Conservation (phyloP, 1,140 invertebrate species). For the Drosophila fuyamai region DNA sequence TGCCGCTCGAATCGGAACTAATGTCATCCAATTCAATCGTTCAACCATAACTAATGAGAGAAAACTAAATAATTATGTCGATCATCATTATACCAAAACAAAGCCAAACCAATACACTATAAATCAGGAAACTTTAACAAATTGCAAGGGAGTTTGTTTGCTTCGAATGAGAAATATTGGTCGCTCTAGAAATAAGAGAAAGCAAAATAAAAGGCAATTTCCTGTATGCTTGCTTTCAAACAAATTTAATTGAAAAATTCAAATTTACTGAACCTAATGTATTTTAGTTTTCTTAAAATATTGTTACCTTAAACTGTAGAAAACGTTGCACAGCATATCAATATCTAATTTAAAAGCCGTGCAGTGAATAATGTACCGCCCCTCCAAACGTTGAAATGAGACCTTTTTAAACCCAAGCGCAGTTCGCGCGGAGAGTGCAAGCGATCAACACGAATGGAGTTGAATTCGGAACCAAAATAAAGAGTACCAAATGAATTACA, state of each 20-base stretch:
- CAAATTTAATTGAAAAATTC: not conserved
- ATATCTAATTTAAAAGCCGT: not conserved
- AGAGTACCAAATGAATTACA: conserved; percentile 32
- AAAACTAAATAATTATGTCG: conserved; percentile 13
- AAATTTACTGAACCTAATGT: too few species aligned
- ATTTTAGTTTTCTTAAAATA: too few species aligned
- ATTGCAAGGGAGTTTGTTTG: not conserved
- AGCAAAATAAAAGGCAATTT: too few species aligned
- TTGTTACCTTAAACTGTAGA: not conserved
- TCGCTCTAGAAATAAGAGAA: not conserved
- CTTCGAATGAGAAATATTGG: not conserved
- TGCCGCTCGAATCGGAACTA: conserved; percentile 29
- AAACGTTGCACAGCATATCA: not conserved
- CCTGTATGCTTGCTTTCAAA: too few species aligned
- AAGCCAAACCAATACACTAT: not conserved
- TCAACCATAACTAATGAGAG: conserved; percentile 23
- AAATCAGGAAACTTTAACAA: not conserved
- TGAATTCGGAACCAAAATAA: not conserved
- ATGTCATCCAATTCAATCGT: conserved; percentile 13
- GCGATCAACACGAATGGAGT: conserved; percentile 21
- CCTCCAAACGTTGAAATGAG: conserved; percentile 10
- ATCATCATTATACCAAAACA: conserved; percentile 8
- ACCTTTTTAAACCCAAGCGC: conserved; percentile 9
- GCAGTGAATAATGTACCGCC: conserved; percentile 3
- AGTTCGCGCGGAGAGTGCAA: conserved; percentile 23